These are phyloP conservation scores for Drosophila bocki DNA, from an alignment of 1,140 invertebrate genomes.

Conservation along the genomic window DNA sequence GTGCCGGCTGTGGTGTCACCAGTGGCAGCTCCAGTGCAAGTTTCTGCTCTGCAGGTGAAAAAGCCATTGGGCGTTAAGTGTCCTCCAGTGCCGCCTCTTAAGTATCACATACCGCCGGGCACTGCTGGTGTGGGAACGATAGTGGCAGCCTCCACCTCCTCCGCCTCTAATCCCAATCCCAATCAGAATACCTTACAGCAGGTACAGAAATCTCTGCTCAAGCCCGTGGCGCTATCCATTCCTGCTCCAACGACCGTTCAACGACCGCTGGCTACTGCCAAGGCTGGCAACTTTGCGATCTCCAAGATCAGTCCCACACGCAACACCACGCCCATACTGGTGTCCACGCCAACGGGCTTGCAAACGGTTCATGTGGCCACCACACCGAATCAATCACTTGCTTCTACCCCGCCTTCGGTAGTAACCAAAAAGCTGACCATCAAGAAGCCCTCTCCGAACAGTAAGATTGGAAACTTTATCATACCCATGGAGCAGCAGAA, in stretches of 20 bases:
- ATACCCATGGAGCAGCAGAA: slow-evolving; percentile 64
- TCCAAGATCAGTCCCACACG: slow-evolving; percentile 54
- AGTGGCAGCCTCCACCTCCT: slow-evolving; percentile 11
- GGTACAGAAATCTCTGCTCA: slow-evolving; percentile 74
- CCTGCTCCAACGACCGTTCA: slow-evolving; percentile 21
- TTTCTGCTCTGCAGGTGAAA: slow-evolving; percentile 39
- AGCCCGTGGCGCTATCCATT: slow-evolving; percentile 44
- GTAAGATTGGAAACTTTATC: slow-evolving; percentile 50
- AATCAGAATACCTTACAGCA: slow-evolving; percentile 14
- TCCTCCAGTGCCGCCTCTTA: slow-evolving; percentile 78
- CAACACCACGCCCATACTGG: slow-evolving; percentile 77
- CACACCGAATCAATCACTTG: slow-evolving; percentile 49
- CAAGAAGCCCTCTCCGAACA: slow-evolving; percentile 46
- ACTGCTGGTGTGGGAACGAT: slow-evolving; percentile 14
- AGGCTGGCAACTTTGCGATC: slow-evolving; percentile 28
- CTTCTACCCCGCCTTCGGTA: slow-evolving; percentile 5
- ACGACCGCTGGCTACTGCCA: slow-evolving; percentile 12
- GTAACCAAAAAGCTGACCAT: slow-evolving; percentile 66
- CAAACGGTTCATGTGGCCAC: slow-evolving; percentile 83
- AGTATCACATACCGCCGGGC: slow-evolving; percentile 69
- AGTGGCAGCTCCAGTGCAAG: slow-evolving; percentile 18
- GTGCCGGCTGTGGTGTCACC: slow-evolving; percentile 65
- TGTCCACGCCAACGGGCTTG: slow-evolving; percentile 76
- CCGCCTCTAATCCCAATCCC: slow-evolving; percentile 7
- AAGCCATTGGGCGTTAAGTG: slow-evolving; percentile 60